Conservation (phyloP, 2,888 invertebrate genomes). For the Timema podura region DNA sequence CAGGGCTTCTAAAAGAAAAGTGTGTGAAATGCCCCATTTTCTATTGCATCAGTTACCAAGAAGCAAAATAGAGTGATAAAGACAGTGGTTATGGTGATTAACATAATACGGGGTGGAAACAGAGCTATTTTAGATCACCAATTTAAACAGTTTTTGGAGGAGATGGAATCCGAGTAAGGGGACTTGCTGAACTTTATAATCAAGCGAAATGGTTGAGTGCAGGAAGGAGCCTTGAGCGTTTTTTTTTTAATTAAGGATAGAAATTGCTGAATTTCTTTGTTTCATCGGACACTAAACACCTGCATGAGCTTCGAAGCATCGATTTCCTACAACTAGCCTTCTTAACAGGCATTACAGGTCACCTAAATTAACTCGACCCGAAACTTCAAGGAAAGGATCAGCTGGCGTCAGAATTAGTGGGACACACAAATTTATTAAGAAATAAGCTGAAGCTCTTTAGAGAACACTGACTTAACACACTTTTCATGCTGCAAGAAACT, state of each 20-base stretch:
- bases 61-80: not conserved
- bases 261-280: constrained; percentile 1
- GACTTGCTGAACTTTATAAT: not conserved
- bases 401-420: not conserved
- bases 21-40: not conserved
- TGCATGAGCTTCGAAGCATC: no score
- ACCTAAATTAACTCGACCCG: not conserved
- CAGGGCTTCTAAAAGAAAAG: not conserved
- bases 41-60: not conserved
- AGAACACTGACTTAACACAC: not conserved
- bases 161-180: not conserved
- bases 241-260: not conserved
- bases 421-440: not conserved
- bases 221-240: not conserved
- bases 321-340: not conserved
- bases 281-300: not conserved
- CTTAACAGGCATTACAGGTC: not conserved
- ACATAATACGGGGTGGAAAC: not conserved
- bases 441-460: not conserved
- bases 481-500: constrained; percentile 1
- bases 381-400: not conserved
- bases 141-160: not conserved
- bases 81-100: not conserved
- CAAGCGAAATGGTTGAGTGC: no score
- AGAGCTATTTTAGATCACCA: not conserved